Evolutionary conservation across 2,888 invertebrate genomes (phyloP).

Genomic region (Dinocampus coccinellae): DNA sequence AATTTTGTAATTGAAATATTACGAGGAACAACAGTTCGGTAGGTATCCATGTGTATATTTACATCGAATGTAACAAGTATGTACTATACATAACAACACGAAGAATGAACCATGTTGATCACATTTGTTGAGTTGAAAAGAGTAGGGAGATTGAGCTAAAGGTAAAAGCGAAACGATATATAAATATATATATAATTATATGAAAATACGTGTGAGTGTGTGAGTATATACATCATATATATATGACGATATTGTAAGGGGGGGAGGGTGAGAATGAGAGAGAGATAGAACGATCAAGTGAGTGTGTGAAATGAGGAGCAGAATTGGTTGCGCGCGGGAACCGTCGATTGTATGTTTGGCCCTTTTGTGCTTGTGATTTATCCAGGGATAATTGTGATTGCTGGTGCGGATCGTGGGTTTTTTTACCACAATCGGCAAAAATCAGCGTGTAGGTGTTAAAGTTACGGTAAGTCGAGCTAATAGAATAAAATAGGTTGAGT

Average conservation of each 20-base stretch:
- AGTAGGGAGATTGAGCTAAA: too few relatives aligned
- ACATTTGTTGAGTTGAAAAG: too few relatives aligned
- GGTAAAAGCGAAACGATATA: too few relatives aligned
- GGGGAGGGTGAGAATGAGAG: conserved; percentile 46
- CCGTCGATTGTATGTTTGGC: conserved; percentile 63
- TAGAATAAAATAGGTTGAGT: background rate
- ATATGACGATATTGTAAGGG: too few relatives aligned
- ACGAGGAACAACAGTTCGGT: too few relatives aligned
- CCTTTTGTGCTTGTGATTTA: conserved; percentile 56
- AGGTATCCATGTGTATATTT: too few relatives aligned
- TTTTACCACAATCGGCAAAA: conserved; percentile 53
- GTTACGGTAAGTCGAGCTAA: conserved; percentile 51
- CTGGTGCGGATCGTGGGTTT: conserved; percentile 57
- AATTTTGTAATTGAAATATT: too few relatives aligned
- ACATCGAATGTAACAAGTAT: too few relatives aligned
- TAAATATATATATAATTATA: background rate
- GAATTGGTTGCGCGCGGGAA: conserved; percentile 67
- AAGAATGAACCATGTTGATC: too few relatives aligned
- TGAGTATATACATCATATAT: too few relatives aligned
- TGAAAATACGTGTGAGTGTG: background rate
- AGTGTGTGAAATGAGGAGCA: conserved; percentile 63
- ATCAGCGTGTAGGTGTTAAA: conserved; percentile 53
- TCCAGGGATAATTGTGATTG: conserved; percentile 47
- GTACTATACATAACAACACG: too few relatives aligned
- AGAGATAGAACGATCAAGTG: conserved; percentile 46